Base-by-base conservation (phyloP, 2,113 vertebrate genomes). In the Forbesichthys agassizii region DNA sequence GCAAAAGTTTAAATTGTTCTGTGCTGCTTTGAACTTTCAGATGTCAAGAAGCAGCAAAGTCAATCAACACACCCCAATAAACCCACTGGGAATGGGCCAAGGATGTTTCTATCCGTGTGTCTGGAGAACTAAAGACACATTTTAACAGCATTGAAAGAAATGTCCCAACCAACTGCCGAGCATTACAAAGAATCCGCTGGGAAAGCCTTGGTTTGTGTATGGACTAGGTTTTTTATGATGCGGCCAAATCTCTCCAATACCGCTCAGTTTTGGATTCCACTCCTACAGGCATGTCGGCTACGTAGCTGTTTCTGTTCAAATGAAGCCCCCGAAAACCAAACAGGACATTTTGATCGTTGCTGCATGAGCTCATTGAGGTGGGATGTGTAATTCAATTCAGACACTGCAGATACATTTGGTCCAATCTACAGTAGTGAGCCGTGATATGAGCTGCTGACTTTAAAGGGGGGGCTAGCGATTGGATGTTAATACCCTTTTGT, bases 281-380 rank as follows among this genome's bases (percentile, higher is more conserved):
- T 66, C 84, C 79, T 77, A 33, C 3, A 60, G 78, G 71, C 80
- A 69, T 48, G 62, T 48, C 12, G 67, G 68, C 74, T 74, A 74
- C 59, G 9, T 14, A 42, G 36, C 36, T 69, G 14, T 9, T 53
- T 64, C 61, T 75, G 74, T 68, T 78, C 14, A 72, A 72, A 78
- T 60, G 57, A 73, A 76, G 78, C 64, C 55, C 27, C 61, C 55
- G 52, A 76, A 84, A 78, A 72, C 69, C 48, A 71, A 86, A 82
- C n/a, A 71, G 36, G 27, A 69, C 74, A 60, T 73, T 71, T 60
- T 66, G 48, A 75, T 68, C 18, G 68, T 71, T 65, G 58, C 73
- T 63, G 58, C 73, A 56, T 83, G 80, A 87, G 62, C 77, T 82
- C 71, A 72, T n/a, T 62, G 77, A 77, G 73, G 56, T 59, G 71